Percentiles rank a stretch among this genome's conserved stretches.
Conservation (phyloP, 2,888 invertebrate genomes). For the Torymus auratus region DNA sequence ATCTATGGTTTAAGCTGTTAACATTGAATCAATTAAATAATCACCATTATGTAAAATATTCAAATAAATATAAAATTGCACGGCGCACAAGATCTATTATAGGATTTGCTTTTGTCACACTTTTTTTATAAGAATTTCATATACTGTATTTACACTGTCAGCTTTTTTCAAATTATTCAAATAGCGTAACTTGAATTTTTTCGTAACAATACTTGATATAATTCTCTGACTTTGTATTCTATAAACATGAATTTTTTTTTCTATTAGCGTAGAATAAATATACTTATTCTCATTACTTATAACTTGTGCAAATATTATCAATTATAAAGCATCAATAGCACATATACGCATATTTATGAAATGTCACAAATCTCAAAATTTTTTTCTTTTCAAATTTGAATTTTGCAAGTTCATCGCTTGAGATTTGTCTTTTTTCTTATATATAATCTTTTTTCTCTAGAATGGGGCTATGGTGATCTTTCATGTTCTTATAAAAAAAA, state of each 20-base stretch:
- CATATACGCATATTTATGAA: constrained; percentile 5
- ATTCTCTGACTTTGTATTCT: neutral
- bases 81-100: constrained; percentile 27
- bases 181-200: too few species aligned
- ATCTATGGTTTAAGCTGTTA: too few species aligned
- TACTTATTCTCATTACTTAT: neutral
- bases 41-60: constrained; percentile 8
- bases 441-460: constrained; percentile 1
- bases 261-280: constrained; percentile 22
- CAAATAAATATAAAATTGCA: constrained; percentile 37
- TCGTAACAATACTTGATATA: too few species aligned
- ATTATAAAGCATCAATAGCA: constrained; percentile 29
- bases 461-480: constrained; percentile 48
- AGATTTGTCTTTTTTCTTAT: constrained; percentile 31
- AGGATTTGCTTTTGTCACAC: constrained; percentile 36
- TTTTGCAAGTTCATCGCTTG: constrained; percentile 42
- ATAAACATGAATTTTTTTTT: constrained; percentile 13
- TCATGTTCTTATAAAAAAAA: constrained; percentile 8
- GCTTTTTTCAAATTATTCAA: constrained; percentile 3
- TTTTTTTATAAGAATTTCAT: neutral
- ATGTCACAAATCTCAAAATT: constrained; percentile 26
- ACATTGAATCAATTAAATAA: neutral
- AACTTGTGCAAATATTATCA: constrained; percentile 12
- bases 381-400: constrained; percentile 29
- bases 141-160: neutral